These are phyloP conservation scores for Trilocha varians DNA, from an alignment of 2,888 invertebrate genomes.

Conservation along the genomic window DNA sequence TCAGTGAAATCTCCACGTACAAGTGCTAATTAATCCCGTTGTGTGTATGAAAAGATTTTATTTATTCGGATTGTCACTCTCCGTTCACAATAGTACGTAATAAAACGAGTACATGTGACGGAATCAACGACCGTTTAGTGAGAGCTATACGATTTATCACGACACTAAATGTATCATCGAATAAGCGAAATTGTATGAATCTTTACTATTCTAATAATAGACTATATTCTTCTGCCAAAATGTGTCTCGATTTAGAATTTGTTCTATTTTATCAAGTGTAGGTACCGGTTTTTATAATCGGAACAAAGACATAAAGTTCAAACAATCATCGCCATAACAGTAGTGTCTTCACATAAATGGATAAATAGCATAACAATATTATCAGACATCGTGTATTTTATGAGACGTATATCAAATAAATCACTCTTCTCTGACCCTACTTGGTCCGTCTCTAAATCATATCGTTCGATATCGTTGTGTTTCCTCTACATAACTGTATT, in stretches of 20 bases:
- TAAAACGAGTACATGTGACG: conserved; percentile 22
- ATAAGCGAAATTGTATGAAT: conserved; percentile 32
- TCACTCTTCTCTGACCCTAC: conserved; percentile 35
- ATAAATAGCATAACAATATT: not conserved
- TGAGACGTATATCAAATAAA: conserved; percentile 34
- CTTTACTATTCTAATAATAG: conserved; percentile 39
- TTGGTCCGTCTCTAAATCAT: conserved; percentile 38
- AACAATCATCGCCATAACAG: too few relatives aligned
- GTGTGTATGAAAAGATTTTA: conserved; percentile 20
- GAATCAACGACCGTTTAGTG: conserved; percentile 33
- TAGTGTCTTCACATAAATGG: not conserved
- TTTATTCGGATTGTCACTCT: conserved; percentile 20
- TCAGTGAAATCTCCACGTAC: conserved; percentile 8
- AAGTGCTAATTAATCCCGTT: conserved; percentile 16
- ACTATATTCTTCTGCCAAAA: conserved; percentile 43
- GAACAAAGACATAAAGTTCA: not conserved
- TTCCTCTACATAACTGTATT: conserved; percentile 8
- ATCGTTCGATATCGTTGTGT: too few relatives aligned
- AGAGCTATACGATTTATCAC: conserved; percentile 31
- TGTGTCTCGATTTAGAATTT: conserved; percentile 26
- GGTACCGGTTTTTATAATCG: conserved; percentile 11
- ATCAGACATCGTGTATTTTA: conserved; percentile 21
- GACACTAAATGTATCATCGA: conserved; percentile 29
- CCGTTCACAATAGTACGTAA: conserved; percentile 17
- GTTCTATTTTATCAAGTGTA: conserved; percentile 9